A percentile compares a stretch with the other conserved stretches of the same genome.
Evolutionary conservation across 2,113 vertebrate genomes (phyloP).

Genomic region (Semicossyphus pulcher): DNA sequence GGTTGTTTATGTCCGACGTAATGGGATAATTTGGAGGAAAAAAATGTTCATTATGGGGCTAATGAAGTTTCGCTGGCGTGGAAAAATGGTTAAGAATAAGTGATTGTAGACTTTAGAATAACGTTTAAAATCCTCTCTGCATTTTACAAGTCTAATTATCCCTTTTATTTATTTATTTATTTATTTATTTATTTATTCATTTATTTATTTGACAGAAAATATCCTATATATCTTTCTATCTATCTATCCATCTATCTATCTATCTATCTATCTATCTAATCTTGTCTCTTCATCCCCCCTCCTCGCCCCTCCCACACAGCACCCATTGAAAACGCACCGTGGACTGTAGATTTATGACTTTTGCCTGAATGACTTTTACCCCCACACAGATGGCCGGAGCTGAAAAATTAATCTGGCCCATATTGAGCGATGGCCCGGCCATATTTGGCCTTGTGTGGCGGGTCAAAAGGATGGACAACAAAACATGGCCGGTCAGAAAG

Average conservation of each 20-base stretch:
- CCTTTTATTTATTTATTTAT: conserved; percentile 11
- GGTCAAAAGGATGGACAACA: conserved; percentile 74
- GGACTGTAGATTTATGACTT: conserved; percentile 78
- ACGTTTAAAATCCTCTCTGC: not conserved
- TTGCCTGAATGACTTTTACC: conserved; percentile 62
- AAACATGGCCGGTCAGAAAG: conserved; percentile 66
- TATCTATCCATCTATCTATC: conserved; percentile 56
- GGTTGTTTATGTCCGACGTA: conserved; percentile 74
- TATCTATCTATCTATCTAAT: conserved; percentile 42
- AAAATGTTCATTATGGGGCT: conserved; percentile 54
- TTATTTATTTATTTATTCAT: conserved; percentile 27
- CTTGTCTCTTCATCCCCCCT: not conserved
- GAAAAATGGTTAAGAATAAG: conserved; percentile 36
- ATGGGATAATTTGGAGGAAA: conserved; percentile 67
- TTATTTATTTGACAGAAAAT: conserved; percentile 45
- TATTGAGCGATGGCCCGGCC: conserved; percentile 68
- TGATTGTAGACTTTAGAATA: conserved; percentile 36
- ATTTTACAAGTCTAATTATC: not conserved
- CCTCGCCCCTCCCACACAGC: conserved; percentile 19
- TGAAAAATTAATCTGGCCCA: conserved; percentile 79
- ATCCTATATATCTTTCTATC: conserved; percentile 47
- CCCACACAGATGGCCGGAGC: conserved; percentile 74
- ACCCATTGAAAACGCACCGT: conserved; percentile 55
- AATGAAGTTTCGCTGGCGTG: conserved; percentile 58
- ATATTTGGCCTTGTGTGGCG: conserved; percentile 80